Conservation (phyloP, 92 coral and sea anemone genomes). For the Bergia sp. region DNA sequence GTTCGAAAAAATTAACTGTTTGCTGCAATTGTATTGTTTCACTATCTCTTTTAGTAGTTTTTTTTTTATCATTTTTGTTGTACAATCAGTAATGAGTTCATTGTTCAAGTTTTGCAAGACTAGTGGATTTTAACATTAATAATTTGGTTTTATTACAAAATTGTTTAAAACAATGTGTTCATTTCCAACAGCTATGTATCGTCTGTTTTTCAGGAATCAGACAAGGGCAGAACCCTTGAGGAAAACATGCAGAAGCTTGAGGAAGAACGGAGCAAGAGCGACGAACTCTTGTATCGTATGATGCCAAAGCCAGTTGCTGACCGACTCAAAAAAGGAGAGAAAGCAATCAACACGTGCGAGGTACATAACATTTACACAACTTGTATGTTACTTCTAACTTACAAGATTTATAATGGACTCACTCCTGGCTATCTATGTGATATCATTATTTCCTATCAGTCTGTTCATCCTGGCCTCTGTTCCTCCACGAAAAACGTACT, state of each 20-base stretch:
- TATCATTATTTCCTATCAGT: no score
- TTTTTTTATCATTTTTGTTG: no score
- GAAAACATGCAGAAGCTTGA: slow-evolving; percentile 77
- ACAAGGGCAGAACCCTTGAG: slow-evolving; percentile 82
- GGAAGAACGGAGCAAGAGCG: slow-evolving; percentile 71
- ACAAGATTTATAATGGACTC: no score
- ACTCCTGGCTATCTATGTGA: no score
- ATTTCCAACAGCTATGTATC: no score
- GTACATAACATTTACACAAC: background rate
- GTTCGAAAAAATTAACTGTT: background rate
- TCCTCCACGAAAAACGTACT: no score
- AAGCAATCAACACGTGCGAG: slow-evolving; percentile 85
- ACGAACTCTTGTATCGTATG: slow-evolving; percentile 79
- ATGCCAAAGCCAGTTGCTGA: slow-evolving; percentile 87
- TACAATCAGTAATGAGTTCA: background rate
- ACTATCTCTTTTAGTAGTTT: background rate
- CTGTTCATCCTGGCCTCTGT: no score
- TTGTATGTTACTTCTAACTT: no score
- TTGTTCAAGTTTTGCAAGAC: no score
- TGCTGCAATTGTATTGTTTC: no score
- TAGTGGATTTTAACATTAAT: no score
- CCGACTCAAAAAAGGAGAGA: slow-evolving; percentile 76
- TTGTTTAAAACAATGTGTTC: background rate
- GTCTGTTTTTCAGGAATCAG: slow-evolving; percentile 62
- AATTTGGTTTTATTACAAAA: background rate